Evolutionary conservation across 2,888 invertebrate genomes (phyloP).

Genomic region (Drosophila diplacantha): DNA sequence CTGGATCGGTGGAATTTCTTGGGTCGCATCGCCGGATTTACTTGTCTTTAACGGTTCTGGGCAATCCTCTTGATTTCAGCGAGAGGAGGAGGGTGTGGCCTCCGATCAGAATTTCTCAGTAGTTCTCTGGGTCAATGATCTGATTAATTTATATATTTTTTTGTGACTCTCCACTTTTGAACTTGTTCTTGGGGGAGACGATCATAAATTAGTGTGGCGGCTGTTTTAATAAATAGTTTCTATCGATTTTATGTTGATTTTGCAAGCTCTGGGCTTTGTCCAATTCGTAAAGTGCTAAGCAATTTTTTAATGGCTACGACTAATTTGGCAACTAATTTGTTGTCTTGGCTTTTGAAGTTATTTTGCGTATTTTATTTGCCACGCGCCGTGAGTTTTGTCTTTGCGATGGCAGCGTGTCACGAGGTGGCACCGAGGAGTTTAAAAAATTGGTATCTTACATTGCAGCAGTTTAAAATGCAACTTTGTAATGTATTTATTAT

Average conservation of each 20-base stretch:
- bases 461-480: background rate
- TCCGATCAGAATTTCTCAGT: slow-evolving; percentile 32
- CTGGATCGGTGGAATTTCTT: slow-evolving; percentile 22
- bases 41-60: slow-evolving; percentile 21
- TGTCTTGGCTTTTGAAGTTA: slow-evolving; percentile 36
- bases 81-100: slow-evolving; percentile 11
- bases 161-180: slow-evolving; percentile 19
- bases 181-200: slow-evolving; percentile 42
- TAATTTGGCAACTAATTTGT: slow-evolving; percentile 53
- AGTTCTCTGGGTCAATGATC: slow-evolving; percentile 68
- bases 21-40: background rate
- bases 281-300: slow-evolving; percentile 59
- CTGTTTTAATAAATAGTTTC: slow-evolving; percentile 20
- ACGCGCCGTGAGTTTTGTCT: slow-evolving; percentile 33
- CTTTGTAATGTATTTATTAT: too few species aligned
- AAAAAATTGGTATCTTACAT: background rate
- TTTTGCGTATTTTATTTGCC: slow-evolving; percentile 37
- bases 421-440: background rate
- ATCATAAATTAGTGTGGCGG: slow-evolving; percentile 48
- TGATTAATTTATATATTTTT: slow-evolving; percentile 12
- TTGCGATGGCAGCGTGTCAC: slow-evolving; percentile 28
- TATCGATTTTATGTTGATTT: slow-evolving; percentile 10
- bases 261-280: slow-evolving; percentile 12
- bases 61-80: slow-evolving; percentile 9
- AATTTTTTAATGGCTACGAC: slow-evolving; percentile 40